Percentiles rank a stretch among this genome's conserved stretches.
phyloP scores from a whole-genome alignment of 2,888 invertebrate genomes.

The Pollenia amentaria region DNA sequence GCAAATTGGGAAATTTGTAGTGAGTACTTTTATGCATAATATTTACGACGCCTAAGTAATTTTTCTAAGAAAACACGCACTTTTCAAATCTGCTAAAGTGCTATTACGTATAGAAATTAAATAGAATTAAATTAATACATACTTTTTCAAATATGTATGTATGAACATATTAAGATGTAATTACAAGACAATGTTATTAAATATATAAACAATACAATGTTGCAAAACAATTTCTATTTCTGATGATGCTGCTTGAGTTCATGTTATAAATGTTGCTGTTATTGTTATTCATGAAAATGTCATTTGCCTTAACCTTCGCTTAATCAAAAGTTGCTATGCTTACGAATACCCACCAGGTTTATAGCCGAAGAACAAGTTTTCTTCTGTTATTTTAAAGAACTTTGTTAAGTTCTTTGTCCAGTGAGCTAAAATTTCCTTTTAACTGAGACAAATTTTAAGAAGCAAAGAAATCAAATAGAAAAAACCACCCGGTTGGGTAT shows the following conservation, averaged over 20 bases:
- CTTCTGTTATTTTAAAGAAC: no score
- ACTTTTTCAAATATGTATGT: background rate
- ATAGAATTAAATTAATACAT: background rate
- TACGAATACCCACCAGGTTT: no score
- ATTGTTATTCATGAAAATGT: slow-evolving; percentile 16
- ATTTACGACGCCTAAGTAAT: slow-evolving; percentile 62
- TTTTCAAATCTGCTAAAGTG: slow-evolving; percentile 55
- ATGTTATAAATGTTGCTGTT: slow-evolving; percentile 1
- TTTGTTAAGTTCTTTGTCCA: no score
- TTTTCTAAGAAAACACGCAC: slow-evolving; percentile 61
- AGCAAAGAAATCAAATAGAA: no score
- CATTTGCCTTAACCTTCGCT: slow-evolving; percentile 57
- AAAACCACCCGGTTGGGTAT: no score
- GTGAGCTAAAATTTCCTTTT: no score
- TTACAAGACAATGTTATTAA: background rate
- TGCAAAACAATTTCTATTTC: no score
- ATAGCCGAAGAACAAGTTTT: no score
- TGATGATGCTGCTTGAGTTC: no score
- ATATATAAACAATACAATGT: background rate
- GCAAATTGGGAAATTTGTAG: slow-evolving; percentile 39
- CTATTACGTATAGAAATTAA: slow-evolving; percentile 1
- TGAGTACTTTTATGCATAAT: slow-evolving; percentile 7
- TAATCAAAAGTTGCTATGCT: no score
- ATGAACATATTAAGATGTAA: background rate
- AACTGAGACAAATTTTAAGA: no score